Percentiles rank a stretch among this genome's conserved stretches.
Evolutionary conservation across 2,888 invertebrate species (phyloP).

Genomic region (Caenorhabditis sp.): DNA sequence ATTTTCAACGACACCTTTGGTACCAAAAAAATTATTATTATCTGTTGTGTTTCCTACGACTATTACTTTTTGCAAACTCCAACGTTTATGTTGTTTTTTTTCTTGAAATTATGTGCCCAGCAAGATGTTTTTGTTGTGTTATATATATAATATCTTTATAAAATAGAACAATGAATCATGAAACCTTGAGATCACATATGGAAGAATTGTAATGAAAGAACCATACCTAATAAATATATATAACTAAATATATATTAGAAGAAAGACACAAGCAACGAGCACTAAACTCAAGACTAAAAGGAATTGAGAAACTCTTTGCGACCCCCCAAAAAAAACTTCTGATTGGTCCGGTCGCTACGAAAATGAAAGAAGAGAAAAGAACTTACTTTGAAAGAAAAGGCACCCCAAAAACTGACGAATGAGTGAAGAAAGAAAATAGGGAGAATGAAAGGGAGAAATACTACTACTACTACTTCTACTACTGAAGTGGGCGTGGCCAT

Average conservation of each 20-base stretch:
- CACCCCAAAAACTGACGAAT: neutral
- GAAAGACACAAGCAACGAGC: neutral
- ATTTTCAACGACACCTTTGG: too few species aligned
- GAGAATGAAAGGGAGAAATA: neutral
- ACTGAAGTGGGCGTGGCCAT: neutral
- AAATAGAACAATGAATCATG: neutral
- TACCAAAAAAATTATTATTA: too few species aligned
- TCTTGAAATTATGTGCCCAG: too few species aligned
- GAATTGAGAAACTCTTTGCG: neutral
- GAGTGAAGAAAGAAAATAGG: slow-evolving; percentile 5
- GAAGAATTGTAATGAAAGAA: neutral
- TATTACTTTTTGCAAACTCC: too few species aligned
- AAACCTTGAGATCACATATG: neutral
- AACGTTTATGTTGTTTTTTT: neutral
- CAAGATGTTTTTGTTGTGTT: neutral
- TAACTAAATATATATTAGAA: too few species aligned
- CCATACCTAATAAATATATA: too few species aligned
- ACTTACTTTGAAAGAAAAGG: neutral
- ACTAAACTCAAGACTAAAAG: neutral
- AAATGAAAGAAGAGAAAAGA: neutral
- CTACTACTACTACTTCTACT: neutral
- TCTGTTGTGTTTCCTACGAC: too few species aligned
- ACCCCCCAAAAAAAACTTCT: neutral
- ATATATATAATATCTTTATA: neutral
- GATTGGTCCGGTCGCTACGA: neutral